Evolutionary conservation across 2,113 vertebrate species (phyloP).

Genomic region (Nycticorax nycticorax): DNA sequence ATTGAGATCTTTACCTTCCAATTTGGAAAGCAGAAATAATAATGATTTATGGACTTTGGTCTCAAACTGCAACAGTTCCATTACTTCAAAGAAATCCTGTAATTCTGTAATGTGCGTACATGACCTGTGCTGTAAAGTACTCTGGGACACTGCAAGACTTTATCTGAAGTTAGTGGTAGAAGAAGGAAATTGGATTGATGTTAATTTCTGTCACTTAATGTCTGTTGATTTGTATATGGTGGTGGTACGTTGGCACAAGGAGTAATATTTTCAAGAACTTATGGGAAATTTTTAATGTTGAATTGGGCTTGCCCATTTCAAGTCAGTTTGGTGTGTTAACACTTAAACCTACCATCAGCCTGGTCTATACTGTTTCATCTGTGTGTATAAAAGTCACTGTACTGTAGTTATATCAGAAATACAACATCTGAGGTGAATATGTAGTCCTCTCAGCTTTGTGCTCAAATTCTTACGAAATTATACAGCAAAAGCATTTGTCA

Average conservation of each 20-base stretch:
- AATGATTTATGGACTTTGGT: not conserved
- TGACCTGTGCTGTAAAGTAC: not conserved
- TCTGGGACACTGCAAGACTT: not conserved
- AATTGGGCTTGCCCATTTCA: not conserved
- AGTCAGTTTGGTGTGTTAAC: not conserved
- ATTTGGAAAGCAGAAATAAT: conserved; percentile 3
- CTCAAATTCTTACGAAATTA: not conserved
- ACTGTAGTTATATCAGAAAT: not conserved
- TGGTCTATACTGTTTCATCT: not conserved
- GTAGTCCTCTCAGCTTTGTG: not conserved
- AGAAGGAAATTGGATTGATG: not conserved
- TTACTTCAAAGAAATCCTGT: not conserved
- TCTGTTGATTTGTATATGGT: not conserved
- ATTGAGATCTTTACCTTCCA: not conserved
- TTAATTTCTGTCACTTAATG: not conserved
- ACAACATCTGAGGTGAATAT: not conserved
- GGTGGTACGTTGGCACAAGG: not conserved
- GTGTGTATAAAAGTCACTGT: not conserved
- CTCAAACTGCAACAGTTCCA: not conserved
- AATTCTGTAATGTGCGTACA: not conserved
- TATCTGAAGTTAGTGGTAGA: not conserved
- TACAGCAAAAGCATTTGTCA: not conserved
- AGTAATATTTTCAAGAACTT: not conserved
- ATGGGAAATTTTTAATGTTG: not conserved
- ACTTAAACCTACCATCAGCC: not conserved